A percentile compares a stretch with the other conserved stretches of the same genome.
Evolutionary conservation across 1,140 invertebrate species (phyloP).

Genomic region (Hylaeus volcanicus): DNA sequence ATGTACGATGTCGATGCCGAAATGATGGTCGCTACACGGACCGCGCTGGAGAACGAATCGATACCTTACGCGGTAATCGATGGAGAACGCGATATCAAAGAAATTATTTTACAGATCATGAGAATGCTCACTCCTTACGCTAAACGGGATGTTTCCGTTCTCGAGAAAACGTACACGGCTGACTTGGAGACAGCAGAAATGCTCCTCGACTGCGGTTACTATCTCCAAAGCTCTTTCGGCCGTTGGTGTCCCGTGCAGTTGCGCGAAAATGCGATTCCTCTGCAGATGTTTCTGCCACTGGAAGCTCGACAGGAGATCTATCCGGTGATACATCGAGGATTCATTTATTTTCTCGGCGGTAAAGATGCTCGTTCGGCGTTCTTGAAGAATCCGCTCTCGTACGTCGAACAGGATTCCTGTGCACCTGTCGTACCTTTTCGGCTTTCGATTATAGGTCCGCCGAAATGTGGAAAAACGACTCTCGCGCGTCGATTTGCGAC

Average conservation of each 20-base stretch:
- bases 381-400: slow-evolving; percentile 80
- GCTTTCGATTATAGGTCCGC: slow-evolving; percentile 90
- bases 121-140: slow-evolving; percentile 72
- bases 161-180: slow-evolving; percentile 81
- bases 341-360: slow-evolving; percentile 82
- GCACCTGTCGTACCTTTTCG: slow-evolving; percentile 82
- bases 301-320: slow-evolving; percentile 76
- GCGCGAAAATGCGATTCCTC: slow-evolving; percentile 75
- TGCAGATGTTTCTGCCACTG: slow-evolving; percentile 79
- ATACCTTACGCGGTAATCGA: slow-evolving; percentile 78
- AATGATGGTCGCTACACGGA: slow-evolving; percentile 71
- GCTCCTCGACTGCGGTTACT: slow-evolving; percentile 81
- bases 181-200: slow-evolving; percentile 80
- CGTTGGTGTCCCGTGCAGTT: slow-evolving; percentile 83
- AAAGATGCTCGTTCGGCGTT: slow-evolving; percentile 79
- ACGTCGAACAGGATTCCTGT: slow-evolving; percentile 74
- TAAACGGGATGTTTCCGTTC: slow-evolving; percentile 77
- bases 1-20: slow-evolving; percentile 76
- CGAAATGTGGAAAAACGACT: slow-evolving; percentile 91
- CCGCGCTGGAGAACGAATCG: slow-evolving; percentile 72
- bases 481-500: slow-evolving; percentile 81
- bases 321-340: slow-evolving; percentile 81
- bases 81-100: slow-evolving; percentile 68
- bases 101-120: slow-evolving; percentile 73
- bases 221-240: slow-evolving; percentile 82